Percentiles rank a stretch among this genome's conserved stretches.
Evolutionary conservation across 2,113 vertebrate genomes (phyloP).

Genomic region (Phalacrocorax carbo): DNA sequence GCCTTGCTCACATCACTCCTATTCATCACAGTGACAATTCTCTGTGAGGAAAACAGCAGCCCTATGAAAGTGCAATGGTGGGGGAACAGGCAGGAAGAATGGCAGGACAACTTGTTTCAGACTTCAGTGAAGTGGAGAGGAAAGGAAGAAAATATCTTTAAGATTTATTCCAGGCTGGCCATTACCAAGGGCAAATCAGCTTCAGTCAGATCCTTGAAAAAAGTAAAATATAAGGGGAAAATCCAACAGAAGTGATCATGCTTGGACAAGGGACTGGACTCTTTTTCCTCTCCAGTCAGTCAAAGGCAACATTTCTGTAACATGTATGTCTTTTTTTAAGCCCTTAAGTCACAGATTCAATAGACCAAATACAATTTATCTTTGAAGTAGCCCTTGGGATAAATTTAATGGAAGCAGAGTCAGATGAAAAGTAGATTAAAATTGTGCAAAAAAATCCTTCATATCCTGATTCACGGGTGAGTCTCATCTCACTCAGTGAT

Average conservation of each 20-base stretch:
- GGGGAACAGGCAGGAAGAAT: neutral
- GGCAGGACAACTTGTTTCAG: neutral
- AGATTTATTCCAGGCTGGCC: neutral
- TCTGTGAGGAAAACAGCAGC: neutral
- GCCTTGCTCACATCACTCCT: neutral
- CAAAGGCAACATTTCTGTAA: neutral
- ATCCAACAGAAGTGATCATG: neutral
- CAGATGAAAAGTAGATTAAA: neutral
- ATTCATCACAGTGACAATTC: neutral
- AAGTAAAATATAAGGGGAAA: neutral
- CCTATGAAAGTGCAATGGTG: neutral
- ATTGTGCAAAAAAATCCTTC: neutral
- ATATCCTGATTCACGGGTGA: neutral
- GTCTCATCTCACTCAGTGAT: neutral
- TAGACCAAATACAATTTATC: neutral
- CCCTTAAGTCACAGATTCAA: constrained; percentile 14
- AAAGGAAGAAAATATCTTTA: neutral
- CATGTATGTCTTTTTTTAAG: neutral
- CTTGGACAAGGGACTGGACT: neutral
- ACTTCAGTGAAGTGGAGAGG: neutral
- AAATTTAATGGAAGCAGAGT: neutral
- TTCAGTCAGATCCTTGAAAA: constrained; percentile 23
- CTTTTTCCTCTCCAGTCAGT: neutral
- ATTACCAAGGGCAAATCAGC: neutral
- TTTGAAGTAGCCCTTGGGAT: neutral